These are phyloP conservation scores for Anthonomus grandis DNA, from an alignment of 1,140 invertebrate species.

Conservation along the genomic window DNA sequence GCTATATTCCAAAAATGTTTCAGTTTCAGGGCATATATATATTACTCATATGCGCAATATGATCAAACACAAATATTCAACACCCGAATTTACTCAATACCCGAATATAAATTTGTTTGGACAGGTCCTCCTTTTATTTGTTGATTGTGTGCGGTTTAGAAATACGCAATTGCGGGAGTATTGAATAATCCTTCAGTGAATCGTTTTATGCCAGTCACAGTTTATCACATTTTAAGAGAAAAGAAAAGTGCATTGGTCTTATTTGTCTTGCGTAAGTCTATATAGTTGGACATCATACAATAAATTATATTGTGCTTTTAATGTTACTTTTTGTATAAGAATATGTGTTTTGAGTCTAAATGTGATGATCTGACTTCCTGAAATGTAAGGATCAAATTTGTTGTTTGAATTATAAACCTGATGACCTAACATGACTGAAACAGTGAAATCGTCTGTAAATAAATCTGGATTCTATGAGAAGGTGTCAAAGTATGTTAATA, in stretches of 20 bases:
- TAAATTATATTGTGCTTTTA: background rate
- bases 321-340: background rate
- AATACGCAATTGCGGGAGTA: background rate
- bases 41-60: no score
- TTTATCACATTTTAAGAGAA: no score
- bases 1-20: no score
- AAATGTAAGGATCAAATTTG: background rate
- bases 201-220: background rate
- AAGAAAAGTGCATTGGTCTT: no score
- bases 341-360: background rate
- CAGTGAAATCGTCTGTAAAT: background rate
- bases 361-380: background rate
- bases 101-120: no score
- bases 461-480: background rate
- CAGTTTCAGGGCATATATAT: no score
- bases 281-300: no score
- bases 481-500: background rate
- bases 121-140: no score
- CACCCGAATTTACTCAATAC: no score
- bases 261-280: background rate
- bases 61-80: no score
- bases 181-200: background rate
- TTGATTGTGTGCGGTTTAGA: no score
- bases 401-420: background rate
- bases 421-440: background rate